Percentiles rank a stretch among this genome's conserved stretches.
phyloP scores from a whole-genome alignment of 2,888 invertebrate genomes.

The Cheilosia scutellata region DNA sequence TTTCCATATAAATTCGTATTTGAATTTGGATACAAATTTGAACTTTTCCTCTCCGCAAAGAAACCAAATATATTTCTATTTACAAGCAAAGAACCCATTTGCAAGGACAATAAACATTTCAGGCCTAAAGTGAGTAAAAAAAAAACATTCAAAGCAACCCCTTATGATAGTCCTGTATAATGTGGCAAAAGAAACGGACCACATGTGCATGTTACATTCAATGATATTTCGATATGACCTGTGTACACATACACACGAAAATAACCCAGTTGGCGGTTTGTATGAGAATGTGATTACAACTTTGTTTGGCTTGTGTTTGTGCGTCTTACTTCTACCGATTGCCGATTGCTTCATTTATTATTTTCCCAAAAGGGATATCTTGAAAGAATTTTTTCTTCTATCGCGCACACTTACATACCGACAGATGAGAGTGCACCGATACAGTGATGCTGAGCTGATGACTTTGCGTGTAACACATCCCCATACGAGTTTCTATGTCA shows the following conservation, averaged over 20 bases:
- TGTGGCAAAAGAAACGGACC: background rate
- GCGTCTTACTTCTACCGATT: background rate
- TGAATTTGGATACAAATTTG: slow-evolving; percentile 14
- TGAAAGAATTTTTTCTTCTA: slow-evolving; percentile 4
- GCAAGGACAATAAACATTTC: slow-evolving; percentile 48
- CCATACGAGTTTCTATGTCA: slow-evolving; percentile 37
- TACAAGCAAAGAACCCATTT: slow-evolving; percentile 37
- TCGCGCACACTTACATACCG: slow-evolving; percentile 1
- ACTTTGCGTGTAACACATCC: background rate
- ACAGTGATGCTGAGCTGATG: slow-evolving; percentile 8
- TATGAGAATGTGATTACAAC: slow-evolving; percentile 51
- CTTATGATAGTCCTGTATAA: background rate
- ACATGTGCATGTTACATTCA: slow-evolving; percentile 15
- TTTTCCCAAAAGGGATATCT: slow-evolving; percentile 1
- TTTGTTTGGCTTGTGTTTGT: slow-evolving; percentile 5
- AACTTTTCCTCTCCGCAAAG: slow-evolving; percentile 6
- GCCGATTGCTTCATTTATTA: slow-evolving; percentile 19
- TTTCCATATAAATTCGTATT: slow-evolving; percentile 50
- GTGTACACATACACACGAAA: background rate
- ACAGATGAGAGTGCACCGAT: slow-evolving; percentile 29
- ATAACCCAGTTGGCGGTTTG: background rate
- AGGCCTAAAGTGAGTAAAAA: slow-evolving; percentile 3
- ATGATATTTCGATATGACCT: slow-evolving; percentile 4
- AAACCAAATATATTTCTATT: slow-evolving; percentile 33
- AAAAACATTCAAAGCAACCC: background rate